Evolutionary conservation across 2,888 invertebrate species (phyloP).

Genomic region (Papilio demoleus): DNA sequence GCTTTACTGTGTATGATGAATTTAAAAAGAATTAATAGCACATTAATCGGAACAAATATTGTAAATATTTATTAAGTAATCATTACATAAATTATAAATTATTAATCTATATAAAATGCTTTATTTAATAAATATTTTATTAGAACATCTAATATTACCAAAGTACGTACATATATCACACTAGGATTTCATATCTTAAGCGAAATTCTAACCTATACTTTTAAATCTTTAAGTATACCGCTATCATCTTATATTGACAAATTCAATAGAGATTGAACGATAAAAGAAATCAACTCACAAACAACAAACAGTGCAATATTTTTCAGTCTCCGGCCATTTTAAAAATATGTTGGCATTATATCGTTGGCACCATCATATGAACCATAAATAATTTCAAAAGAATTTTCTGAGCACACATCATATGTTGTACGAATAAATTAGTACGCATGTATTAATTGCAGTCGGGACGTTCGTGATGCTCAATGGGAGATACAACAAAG

Average conservation of each 20-base stretch:
- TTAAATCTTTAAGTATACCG: too few relatives aligned
- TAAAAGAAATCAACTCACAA: neutral
- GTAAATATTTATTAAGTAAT: neutral
- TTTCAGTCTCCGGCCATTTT: neutral
- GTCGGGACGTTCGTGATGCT: conserved; percentile 54
- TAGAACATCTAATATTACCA: too few relatives aligned
- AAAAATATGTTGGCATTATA: conserved; percentile 16
- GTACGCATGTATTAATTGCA: conserved; percentile 60
- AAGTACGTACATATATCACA: neutral
- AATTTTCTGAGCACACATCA: conserved; percentile 40
- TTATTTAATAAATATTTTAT: too few relatives aligned
- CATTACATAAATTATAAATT: neutral
- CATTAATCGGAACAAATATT: neutral
- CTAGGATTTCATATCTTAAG: neutral
- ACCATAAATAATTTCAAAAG: conserved; percentile 41
- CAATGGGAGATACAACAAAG: conserved; percentile 65
- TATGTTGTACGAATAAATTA: conserved; percentile 55
- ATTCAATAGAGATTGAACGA: neutral
- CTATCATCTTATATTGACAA: neutral
- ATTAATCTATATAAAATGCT: too few relatives aligned
- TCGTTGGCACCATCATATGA: conserved; percentile 36
- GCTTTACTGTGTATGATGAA: neutral
- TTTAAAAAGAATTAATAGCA: neutral
- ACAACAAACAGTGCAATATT: neutral
- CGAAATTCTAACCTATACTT: too few relatives aligned